Percentiles rank a stretch among this genome's conserved stretches.
phyloP scores from a whole-genome alignment of 2,113 vertebrate genomes.

The Plectropomus leopardus region DNA sequence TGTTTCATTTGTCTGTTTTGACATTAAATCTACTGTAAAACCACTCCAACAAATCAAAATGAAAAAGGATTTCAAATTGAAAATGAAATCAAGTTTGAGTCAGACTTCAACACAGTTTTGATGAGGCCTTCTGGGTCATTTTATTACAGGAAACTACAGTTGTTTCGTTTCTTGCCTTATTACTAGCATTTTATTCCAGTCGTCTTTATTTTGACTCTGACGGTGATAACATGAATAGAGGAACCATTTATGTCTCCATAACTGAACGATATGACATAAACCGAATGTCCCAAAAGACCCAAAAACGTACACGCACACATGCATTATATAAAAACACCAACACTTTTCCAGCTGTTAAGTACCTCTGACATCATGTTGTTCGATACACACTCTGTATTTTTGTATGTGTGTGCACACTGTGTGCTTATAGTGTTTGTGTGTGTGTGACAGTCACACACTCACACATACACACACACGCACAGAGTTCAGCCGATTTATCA shows the following conservation, averaged over 20 bases:
- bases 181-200: not conserved
- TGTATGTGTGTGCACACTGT: conserved; percentile 62
- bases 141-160: not conserved
- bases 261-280: not conserved
- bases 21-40: not conserved
- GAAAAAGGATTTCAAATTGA: conserved; percentile 27
- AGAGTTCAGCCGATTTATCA: conserved; percentile 88
- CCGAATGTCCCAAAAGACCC: conserved; percentile 28
- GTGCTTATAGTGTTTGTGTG: conserved; percentile 60
- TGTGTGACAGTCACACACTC: conserved; percentile 62
- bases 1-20: conserved; percentile 24
- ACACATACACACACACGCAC: conserved; percentile 79
- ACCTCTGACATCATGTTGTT: conserved; percentile 74
- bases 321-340: conserved; percentile 12
- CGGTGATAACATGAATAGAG: not conserved
- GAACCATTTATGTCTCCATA: not conserved
- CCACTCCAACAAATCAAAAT: conserved; percentile 13
- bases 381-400: conserved; percentile 70
- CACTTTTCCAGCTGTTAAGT: conserved; percentile 63
- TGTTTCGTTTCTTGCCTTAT: too few relatives aligned
- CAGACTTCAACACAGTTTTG: not conserved
- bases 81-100: conserved; percentile 40
- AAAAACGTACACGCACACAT: conserved; percentile 26
- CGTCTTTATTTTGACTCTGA: not conserved
- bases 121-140: conserved; percentile 5